Base-by-base conservation (phyloP, 2,888 invertebrate species). In the Lepidocyrtoides sp. region DNA sequence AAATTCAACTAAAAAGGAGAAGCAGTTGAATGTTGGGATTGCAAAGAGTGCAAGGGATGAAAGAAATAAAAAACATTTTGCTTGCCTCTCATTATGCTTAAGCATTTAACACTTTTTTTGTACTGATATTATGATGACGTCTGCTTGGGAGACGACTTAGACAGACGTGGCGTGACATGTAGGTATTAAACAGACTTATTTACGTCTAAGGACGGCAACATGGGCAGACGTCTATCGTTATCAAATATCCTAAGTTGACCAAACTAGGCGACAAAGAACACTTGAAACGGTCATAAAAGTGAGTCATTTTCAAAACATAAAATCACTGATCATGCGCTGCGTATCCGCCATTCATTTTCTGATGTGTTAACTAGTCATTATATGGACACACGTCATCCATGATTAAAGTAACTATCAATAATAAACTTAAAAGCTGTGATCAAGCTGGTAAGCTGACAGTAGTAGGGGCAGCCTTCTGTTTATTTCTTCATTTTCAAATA, bases 61-160 rank as follows among this genome's bases (percentile, higher is more conserved):
- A 63, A 4, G 36, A 7, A 36, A 63, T 29, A 14, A 63, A 63
- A 48, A 7, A 2, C 7, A 4, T 23, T 0, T n/a, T 63, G 14
- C 14, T 14, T 29, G 29, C 23, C 57, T 14, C 63, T 14, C n/a
- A 63, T 57, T 57, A 57, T 57, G 17, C 12, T 63, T 63, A 26
- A 63, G 29, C 63, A 29, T 63, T 63, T 63, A 26, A 29, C 63
- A 63, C 63, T 63, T 63, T 63, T 63, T 17, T 63, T 63, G 23
- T 14, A 60, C 26, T 7, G 0, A 4, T n/a, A n/a, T n/a, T n/a
- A n/a, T n/a, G n/a, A n/a, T n/a, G n/a, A n/a, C n/a, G 0, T 63
- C 2, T 26, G 63, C 63, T 29, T 17, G 20, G 20, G 29, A 29
- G 26, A 26, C 60, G 8, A 36, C 36, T 36, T 36, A 36, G 36